These are phyloP conservation scores for Macrophya alboannulata DNA, from an alignment of 2,888 invertebrate species.

Conservation along the genomic window DNA sequence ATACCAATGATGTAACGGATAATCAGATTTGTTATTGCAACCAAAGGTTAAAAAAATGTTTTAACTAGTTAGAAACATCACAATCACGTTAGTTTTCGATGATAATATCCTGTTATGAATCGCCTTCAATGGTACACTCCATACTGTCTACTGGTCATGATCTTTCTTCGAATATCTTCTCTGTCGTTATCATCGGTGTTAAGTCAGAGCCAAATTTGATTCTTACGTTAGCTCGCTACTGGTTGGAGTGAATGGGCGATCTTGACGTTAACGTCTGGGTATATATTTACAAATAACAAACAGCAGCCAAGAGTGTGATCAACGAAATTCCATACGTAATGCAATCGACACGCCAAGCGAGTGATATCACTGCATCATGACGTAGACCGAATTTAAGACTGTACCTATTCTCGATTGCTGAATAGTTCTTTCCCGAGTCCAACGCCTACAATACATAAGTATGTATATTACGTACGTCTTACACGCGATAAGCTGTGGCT, in stretches of 20 bases:
- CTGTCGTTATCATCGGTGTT: neutral
- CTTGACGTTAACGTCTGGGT: conserved; percentile 4
- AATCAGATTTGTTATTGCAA: neutral
- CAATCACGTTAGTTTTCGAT: neutral
- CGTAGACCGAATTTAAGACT: no score
- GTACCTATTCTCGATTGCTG: neutral
- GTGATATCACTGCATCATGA: conserved; percentile 24
- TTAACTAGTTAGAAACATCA: neutral
- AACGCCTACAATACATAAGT: conserved; percentile 11
- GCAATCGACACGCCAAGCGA: conserved; percentile 4
- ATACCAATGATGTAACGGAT: neutral
- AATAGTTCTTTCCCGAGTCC: neutral
- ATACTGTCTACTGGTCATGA: neutral
- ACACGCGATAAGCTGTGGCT: conserved; percentile 28
- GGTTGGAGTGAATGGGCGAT: neutral
- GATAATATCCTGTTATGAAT: neutral
- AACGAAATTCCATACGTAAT: neutral
- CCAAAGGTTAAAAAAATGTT: neutral
- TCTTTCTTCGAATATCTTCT: neutral
- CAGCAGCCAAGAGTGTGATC: conserved; percentile 9
- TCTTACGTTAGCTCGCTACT: neutral
- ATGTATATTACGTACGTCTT: neutral
- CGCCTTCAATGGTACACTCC: neutral
- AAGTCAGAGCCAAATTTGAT: neutral
- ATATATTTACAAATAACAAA: neutral